Base-by-base conservation (phyloP, 2,888 invertebrate genomes). In the Tortricodes alternella region DNA sequence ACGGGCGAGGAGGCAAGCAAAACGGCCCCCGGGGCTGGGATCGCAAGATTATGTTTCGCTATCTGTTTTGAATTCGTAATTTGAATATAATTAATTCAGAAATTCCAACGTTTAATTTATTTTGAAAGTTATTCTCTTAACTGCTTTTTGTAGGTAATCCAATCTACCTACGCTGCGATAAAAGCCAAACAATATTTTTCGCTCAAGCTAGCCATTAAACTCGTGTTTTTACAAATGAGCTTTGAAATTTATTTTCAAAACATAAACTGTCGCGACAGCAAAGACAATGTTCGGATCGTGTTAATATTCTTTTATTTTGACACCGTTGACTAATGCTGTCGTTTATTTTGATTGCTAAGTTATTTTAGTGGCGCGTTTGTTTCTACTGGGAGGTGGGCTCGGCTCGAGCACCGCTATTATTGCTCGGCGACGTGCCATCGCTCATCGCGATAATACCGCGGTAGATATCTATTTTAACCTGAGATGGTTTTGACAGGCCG, bases 271-370 rank as follows among this genome's bases (percentile, higher is more conserved):
- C 59, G 62, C 59, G 59, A 60, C 53, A 61, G 63, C 65, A 67
- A 63, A 67, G 66, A 67, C 63, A 63, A 71, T 66, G 66, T 70
- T 72, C 72, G 70, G 63, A 60, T 63, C 62, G 71, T 75, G 78
- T 83, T 81, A 80, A 83, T 79, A 80, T 80, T 80, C 74, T 81
- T 82, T 81, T 88, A 85, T 89, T 89, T 86, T 88, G 89, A 89
- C 89, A 87, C 71, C 75, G 84, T 81, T 89, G 88, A 89, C 83
- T 86, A 88, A 89, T 89, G 85, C 78, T 77, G 73, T 78, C 85
- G 85, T 89, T 89, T 89, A 89, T 87, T 87, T 89, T 88, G 85
- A 87, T 86, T 80, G 79, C 79, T 78, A 77, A 79, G 84, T 83
- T 86, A 85, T 88, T 86, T 75, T 83, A 77, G 74, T 83, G 80